These are phyloP conservation scores for Aphaenogaster floridana DNA, from an alignment of 1,140 invertebrate genomes.

Conservation along the genomic window DNA sequence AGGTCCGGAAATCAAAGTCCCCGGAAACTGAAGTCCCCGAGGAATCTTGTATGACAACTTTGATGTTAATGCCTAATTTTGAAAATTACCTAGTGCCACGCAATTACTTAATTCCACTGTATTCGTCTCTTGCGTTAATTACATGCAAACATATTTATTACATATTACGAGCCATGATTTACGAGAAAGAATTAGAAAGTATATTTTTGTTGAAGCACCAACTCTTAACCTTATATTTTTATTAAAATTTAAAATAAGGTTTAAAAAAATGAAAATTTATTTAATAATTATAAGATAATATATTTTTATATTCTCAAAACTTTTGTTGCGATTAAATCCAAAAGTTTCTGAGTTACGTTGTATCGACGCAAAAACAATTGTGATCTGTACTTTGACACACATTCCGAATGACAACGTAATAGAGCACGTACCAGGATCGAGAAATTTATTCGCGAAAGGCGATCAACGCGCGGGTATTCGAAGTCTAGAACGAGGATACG, in stretches of 20 bases:
- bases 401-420: not conserved
- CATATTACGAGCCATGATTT: not conserved
- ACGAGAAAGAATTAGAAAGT: not conserved
- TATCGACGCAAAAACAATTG: not conserved
- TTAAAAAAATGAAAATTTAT: not conserved
- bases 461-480: constrained; percentile 34
- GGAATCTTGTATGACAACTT: not conserved
- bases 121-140: not conserved
- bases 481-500: not conserved
- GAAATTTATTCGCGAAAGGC: constrained; percentile 20
- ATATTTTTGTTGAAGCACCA: not conserved
- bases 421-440: not conserved
- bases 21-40: not conserved
- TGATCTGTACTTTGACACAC: not conserved
- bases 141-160: not conserved
- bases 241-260: not conserved
- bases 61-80: not conserved
- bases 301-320: not conserved
- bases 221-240: not conserved
- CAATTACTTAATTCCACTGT: not conserved
- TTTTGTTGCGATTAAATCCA: not conserved
- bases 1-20: not conserved
- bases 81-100: not conserved
- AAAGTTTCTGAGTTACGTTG: not conserved
- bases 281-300: not conserved